Evolutionary conservation across 2,797 vertebrate genomes (phyloP), one percentile per base, ranked within the genome.

Genomic region (Picus viridis): DNA sequence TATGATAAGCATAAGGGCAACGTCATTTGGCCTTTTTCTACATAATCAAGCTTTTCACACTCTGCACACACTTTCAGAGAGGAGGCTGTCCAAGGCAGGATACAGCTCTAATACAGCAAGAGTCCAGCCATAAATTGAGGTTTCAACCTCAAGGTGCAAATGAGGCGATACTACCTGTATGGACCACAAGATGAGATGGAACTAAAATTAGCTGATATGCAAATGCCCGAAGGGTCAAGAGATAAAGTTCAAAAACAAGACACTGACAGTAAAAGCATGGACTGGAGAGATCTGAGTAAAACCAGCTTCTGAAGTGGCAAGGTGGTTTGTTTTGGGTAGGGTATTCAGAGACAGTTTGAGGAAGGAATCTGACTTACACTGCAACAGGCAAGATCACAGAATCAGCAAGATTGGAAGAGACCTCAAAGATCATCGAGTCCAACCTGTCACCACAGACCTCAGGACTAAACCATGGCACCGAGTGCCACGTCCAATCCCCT

Each of bases 161-260:
- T 4, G 7, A 86, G 64, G 54, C 24, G 26, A 47, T 1, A 0
- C 9, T 74, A 79, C 64, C 65, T 51, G 49, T 9, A 49, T 0
- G 5, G 61, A 41, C 29, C 70, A 73, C 13, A 2, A 4, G 7
- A 57, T 8, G 45, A 83, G 43, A 57, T 0, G 4, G 68, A 86
- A 85, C 56, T 67, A 75, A 92, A 88, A 74, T 68, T 30, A 95
- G 72, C 36, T 65, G 32, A 69, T 70, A 24, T 79, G 65, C 45
- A 92, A 83, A 79, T 7, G 32, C 64, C 61, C 34, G 24, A 54
- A 58, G 49, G 41, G 73, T 73, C 79, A 87, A 80, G 53, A 41
- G 58, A 36, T 41, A 16, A 69, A 70, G 32, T 43, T 82, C 16
- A 59, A 59, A 87, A 86, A 34, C 32, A 78, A 78, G 59, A 61